These are phyloP conservation scores for Atta colombica DNA, from an alignment of 1,140 invertebrate genomes.

Conservation along the genomic window DNA sequence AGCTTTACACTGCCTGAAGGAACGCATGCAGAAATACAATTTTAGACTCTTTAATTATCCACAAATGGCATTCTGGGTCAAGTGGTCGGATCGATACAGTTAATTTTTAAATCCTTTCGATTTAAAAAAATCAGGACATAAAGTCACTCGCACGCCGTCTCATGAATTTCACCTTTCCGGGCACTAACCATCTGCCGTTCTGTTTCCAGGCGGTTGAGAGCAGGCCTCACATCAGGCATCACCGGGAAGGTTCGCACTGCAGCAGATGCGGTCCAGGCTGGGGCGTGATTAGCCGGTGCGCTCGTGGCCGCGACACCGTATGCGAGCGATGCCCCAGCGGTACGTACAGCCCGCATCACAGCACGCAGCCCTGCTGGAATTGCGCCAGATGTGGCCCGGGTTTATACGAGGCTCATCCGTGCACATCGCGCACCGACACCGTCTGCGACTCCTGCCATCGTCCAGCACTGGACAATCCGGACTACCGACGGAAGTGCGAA, in stretches of 20 bases:
- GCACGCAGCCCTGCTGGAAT: conserved; percentile 85
- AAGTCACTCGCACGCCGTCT: not conserved
- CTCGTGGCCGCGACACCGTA: conserved; percentile 82
- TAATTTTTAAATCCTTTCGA: not conserved
- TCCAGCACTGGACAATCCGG: conserved; percentile 78
- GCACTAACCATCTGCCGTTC: conserved; percentile 59
- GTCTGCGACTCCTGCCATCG: conserved; percentile 87
- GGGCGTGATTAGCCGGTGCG: conserved; percentile 84
- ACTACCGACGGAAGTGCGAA: conserved; percentile 82
- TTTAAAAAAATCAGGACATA: too few relatives aligned
- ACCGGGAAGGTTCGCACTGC: conserved; percentile 81
- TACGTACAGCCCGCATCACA: conserved; percentile 86
- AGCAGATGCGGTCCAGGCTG: conserved; percentile 85
- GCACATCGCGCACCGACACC: conserved; percentile 83
- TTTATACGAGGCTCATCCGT: conserved; percentile 86
- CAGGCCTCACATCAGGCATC: conserved; percentile 83
- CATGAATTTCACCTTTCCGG: not conserved
- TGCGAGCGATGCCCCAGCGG: conserved; percentile 83
- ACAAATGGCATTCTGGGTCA: not conserved
- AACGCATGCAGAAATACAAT: not conserved
- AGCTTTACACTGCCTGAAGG: not conserved
- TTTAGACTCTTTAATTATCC: not conserved
- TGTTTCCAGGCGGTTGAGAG: conserved; percentile 78
- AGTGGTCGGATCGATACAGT: not conserved
- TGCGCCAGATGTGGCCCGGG: conserved; percentile 86